Percentiles rank a stretch among this genome's conserved stretches.
phyloP scores from a whole-genome alignment of 2,797 vertebrate genomes.

The Gallinago stenura region DNA sequence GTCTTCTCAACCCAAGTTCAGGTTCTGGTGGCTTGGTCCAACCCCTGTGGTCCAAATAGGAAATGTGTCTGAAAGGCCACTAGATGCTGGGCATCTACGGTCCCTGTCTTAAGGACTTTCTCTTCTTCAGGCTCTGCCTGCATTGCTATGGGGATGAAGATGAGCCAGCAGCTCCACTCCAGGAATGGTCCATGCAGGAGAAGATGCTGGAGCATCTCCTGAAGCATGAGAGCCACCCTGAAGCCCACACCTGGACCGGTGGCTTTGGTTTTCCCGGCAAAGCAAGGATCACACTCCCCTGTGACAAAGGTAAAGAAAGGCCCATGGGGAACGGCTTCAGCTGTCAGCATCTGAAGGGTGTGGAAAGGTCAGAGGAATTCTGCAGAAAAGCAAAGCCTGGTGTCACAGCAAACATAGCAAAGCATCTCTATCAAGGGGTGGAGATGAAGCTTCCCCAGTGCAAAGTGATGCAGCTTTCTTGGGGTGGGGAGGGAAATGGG shows the following conservation, averaged over 20 bases:
- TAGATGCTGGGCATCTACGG: neutral
- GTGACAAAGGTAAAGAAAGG: neutral
- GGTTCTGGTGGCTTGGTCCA: neutral
- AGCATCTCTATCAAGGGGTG: neutral
- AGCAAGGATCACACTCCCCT: neutral
- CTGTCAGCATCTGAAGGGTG: no score
- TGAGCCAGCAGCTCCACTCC: neutral
- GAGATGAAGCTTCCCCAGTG: neutral
- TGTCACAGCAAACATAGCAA: neutral
- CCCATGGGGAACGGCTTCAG: neutral
- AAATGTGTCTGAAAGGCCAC: neutral
- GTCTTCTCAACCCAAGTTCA: no score
- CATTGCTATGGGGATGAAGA: fast-evolving
- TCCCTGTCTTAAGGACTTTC: neutral
- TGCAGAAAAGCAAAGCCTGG: neutral
- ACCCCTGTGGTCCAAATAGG: neutral
- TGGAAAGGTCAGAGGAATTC: neutral
- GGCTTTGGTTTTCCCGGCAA: fast-evolving
- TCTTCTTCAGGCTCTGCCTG: neutral
- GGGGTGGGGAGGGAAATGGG: no score
- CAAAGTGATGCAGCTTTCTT: neutral
- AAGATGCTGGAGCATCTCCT: neutral
- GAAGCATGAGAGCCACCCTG: neutral
- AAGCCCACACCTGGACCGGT: neutral
- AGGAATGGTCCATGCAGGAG: neutral